Conservation (phyloP, 2,888 invertebrate genomes). For the Cryptocephalus moraei region DNA sequence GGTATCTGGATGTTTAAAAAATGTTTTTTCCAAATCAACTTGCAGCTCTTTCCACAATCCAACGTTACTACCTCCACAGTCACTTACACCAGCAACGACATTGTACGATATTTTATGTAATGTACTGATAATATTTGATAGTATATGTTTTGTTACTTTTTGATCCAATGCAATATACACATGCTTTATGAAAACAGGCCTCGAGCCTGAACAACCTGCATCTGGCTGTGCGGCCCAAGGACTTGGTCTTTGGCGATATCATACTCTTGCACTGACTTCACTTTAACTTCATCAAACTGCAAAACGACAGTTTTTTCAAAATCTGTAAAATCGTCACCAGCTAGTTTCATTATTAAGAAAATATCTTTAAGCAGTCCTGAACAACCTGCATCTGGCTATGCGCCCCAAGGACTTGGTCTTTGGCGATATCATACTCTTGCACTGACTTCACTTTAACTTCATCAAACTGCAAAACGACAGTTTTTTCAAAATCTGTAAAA, state of each 20-base stretch:
- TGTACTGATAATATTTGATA: conserved; percentile 9
- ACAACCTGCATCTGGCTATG: conserved; percentile 11
- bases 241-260: no score
- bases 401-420: no score
- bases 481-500: conserved; percentile 1
- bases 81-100: conserved; percentile 15
- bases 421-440: conserved; percentile 17
- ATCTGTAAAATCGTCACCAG: conserved; percentile 3
- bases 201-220: conserved; percentile 14
- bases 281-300: no score
- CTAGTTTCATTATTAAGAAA: no score
- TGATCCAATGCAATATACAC: conserved; percentile 21
- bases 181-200: conserved; percentile 13
- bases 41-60: conserved; percentile 14
- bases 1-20: conserved; percentile 10
- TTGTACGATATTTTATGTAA: no score
- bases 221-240: conserved; percentile 10
- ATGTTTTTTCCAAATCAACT: conserved; percentile 6
- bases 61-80: conserved; percentile 17
- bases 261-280: no score
- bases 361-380: no score
- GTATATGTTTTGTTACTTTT: conserved; percentile 17
- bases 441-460: no score
- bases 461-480: no score
- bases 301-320: conserved; percentile 4